Evolutionary conservation across 2,888 invertebrate species (phyloP).

Genomic region (Steromphala cineraria): DNA sequence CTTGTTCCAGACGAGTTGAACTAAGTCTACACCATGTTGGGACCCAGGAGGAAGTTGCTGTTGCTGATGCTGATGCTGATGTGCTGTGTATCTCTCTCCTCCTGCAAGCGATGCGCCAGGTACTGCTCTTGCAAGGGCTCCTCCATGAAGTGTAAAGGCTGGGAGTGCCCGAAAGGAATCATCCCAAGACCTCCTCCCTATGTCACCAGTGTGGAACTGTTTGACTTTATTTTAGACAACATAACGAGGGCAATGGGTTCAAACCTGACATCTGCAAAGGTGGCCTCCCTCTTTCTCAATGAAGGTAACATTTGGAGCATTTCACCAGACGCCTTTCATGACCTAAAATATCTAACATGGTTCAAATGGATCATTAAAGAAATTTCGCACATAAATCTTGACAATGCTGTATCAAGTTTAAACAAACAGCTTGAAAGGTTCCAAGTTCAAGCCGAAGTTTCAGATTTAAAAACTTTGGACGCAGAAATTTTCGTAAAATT

Average conservation of each 20-base stretch:
- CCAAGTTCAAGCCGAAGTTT: not conserved
- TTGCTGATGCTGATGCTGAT: no score
- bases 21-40: no score
- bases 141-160: not conserved
- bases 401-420: not conserved
- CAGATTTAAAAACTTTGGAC: not conserved
- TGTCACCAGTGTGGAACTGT: not conserved
- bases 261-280: not conserved
- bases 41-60: no score
- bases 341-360: not conserved
- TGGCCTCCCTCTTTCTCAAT: not conserved
- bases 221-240: not conserved
- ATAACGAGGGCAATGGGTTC: not conserved
- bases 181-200: not conserved
- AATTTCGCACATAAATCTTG: not conserved
- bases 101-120: not conserved
- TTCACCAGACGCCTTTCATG: not conserved
- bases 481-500: not conserved
- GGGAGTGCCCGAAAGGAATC: not conserved
- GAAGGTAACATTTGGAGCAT: not conserved
- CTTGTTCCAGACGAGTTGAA: no score
- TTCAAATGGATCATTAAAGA: not conserved
- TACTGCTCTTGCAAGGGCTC: not conserved
- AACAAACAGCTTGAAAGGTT: not conserved
- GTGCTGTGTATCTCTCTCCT: no score